phyloP scores from a whole-genome alignment of 2,888 invertebrate species.

The Mongoloraphidia duomilia region DNA sequence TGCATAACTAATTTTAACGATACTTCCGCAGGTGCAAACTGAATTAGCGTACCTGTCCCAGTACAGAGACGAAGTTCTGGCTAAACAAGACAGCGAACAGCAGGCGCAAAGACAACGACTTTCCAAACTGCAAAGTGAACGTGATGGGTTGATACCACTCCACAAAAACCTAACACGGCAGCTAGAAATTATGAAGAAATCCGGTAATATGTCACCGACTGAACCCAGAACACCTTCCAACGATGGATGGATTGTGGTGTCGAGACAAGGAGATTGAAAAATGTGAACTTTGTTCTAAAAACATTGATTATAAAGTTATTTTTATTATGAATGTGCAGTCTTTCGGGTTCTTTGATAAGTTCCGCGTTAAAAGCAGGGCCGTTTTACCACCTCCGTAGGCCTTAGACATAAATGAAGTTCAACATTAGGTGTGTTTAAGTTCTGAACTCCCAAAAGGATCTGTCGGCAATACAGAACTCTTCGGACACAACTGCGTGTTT shows the following conservation, averaged over 20 bases:
- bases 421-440: too few relatives aligned
- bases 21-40: conserved; percentile 48
- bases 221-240: conserved; percentile 2
- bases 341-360: too few relatives aligned
- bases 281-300: too few relatives aligned
- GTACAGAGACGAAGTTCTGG: conserved; percentile 60
- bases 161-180: conserved; percentile 52
- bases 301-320: too few relatives aligned
- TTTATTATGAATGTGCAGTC: too few relatives aligned
- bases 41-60: conserved; percentile 69
- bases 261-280: background rate
- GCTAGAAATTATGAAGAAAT: conserved; percentile 32
- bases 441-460: too few relatives aligned
- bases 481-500: too few relatives aligned
- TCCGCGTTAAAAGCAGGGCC: too few relatives aligned
- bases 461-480: too few relatives aligned
- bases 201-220: background rate
- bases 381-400: too few relatives aligned
- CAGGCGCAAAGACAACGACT: conserved; percentile 21
- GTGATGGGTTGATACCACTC: conserved; percentile 49
- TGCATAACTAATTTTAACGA: background rate
- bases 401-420: too few relatives aligned
- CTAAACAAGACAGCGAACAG: conserved; percentile 41
- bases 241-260: conserved; percentile 4
- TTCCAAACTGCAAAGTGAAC: conserved; percentile 29